A percentile compares a stretch with the other conserved stretches of the same genome.
These are phyloP conservation scores for Tachycineta bicolor DNA, from an alignment of 2,113 vertebrate species.

Conservation along the genomic window DNA sequence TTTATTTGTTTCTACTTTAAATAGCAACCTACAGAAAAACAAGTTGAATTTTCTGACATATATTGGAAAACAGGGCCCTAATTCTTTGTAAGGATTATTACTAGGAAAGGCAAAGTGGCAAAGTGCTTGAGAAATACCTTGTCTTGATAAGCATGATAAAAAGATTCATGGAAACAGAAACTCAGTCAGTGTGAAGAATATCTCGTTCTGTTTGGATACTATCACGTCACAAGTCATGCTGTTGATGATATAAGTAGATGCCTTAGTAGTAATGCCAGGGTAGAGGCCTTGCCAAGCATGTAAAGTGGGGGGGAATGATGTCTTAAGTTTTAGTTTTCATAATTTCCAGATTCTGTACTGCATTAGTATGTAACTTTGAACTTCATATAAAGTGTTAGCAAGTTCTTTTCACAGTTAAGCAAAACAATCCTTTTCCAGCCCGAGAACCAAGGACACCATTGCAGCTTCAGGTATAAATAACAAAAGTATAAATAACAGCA, in stretches of 20 bases:
- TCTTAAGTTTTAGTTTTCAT: background rate
- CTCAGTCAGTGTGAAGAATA: background rate
- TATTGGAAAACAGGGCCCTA: background rate
- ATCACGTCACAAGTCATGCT: background rate
- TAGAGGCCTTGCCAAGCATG: background rate
- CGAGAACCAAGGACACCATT: background rate
- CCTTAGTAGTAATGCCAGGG: background rate
- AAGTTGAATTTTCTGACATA: background rate
- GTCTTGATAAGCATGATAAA: background rate
- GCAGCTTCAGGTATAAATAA: background rate
- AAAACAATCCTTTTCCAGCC: background rate
- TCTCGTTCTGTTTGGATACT: background rate
- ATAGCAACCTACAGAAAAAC: background rate
- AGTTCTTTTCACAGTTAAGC: background rate
- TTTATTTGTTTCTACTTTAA: background rate
- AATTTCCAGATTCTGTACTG: background rate
- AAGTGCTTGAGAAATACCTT: background rate
- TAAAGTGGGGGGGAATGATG: background rate
- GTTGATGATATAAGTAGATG: background rate
- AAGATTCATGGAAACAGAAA: background rate
- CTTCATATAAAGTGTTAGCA: background rate
- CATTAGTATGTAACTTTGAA: background rate
- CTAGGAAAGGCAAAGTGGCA: background rate
- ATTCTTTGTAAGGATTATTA: background rate
- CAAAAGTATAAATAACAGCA: fast-evolving